Evolutionary conservation across 2,113 vertebrate species (phyloP).

Genomic region (Chlamydotis undulata): DNA sequence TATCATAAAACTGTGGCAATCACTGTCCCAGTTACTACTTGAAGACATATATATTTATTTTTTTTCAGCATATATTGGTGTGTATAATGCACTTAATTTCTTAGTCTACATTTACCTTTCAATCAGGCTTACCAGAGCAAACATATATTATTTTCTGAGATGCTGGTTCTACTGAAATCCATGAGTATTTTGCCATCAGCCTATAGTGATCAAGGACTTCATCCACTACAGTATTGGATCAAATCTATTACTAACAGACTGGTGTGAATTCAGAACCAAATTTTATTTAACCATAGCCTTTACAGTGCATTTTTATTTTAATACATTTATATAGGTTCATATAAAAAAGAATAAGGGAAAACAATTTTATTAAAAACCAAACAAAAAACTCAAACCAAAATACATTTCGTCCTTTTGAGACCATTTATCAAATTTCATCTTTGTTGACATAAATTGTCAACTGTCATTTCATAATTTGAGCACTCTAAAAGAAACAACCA

Average conservation of each 20-base stretch:
- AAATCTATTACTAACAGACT: neutral
- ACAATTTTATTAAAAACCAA: neutral
- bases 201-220: neutral
- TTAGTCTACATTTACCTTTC: neutral
- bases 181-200: neutral
- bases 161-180: neutral
- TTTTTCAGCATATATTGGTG: neutral
- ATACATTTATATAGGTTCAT: neutral
- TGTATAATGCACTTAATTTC: neutral
- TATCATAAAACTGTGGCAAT: neutral
- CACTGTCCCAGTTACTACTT: neutral
- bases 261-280: neutral
- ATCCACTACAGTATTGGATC: neutral
- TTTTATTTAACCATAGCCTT: neutral
- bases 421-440: neutral
- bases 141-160: neutral
- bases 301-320: neutral
- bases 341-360: neutral
- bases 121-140: neutral
- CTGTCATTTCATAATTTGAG: neutral
- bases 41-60: neutral
- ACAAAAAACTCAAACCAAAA: neutral
- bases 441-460: neutral
- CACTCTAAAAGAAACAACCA: neutral
- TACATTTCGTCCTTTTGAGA: neutral